Evolutionary conservation across 2,113 vertebrate species (phyloP).

Genomic region (Lasiurus borealis): DNA sequence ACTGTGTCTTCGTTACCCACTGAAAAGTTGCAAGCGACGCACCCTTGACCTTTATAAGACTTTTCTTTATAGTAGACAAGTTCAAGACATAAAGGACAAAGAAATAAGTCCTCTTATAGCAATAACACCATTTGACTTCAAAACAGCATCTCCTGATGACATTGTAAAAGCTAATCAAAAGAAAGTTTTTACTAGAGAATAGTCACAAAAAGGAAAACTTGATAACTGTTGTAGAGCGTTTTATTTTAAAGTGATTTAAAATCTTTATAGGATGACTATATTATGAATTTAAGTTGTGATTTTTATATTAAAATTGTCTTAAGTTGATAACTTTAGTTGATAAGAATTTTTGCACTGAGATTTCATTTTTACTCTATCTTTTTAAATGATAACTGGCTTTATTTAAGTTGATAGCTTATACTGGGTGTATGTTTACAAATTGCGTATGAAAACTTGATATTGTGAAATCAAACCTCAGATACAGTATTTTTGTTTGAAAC

Average conservation of each 20-base stretch:
- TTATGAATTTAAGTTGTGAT: slow-evolving; percentile 75
- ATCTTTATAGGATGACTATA: slow-evolving; percentile 72
- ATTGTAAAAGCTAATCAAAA: slow-evolving; percentile 94
- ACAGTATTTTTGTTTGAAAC: slow-evolving; percentile 62
- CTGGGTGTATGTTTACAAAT: slow-evolving; percentile 64
- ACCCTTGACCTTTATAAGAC: slow-evolving; percentile 83
- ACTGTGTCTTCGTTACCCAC: slow-evolving; percentile 89
- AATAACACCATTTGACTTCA: slow-evolving; percentile 94
- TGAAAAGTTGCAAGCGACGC: slow-evolving; percentile 81
- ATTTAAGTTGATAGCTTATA: slow-evolving; percentile 67
- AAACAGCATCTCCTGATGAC: slow-evolving; percentile 97
- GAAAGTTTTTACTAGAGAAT: slow-evolving; percentile 93
- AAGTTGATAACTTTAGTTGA: slow-evolving; percentile 69
- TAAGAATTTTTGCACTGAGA: slow-evolving; percentile 86
- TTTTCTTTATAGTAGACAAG: slow-evolving; percentile 89
- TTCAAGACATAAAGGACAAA: slow-evolving; percentile 86
- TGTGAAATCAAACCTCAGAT: slow-evolving; percentile 68
- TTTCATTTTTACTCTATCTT: neutral
- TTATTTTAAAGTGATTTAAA: slow-evolving; percentile 69
- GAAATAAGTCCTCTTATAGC: slow-evolving; percentile 85
- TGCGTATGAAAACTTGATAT: slow-evolving; percentile 64
- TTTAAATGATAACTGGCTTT: slow-evolving; percentile 66
- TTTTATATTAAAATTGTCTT: slow-evolving; percentile 81
- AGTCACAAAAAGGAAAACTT: slow-evolving; percentile 63
- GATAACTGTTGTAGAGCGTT: slow-evolving; percentile 66